These are phyloP conservation scores for Macropis europaea DNA, from an alignment of 2,888 invertebrate species.

Conservation along the genomic window DNA sequence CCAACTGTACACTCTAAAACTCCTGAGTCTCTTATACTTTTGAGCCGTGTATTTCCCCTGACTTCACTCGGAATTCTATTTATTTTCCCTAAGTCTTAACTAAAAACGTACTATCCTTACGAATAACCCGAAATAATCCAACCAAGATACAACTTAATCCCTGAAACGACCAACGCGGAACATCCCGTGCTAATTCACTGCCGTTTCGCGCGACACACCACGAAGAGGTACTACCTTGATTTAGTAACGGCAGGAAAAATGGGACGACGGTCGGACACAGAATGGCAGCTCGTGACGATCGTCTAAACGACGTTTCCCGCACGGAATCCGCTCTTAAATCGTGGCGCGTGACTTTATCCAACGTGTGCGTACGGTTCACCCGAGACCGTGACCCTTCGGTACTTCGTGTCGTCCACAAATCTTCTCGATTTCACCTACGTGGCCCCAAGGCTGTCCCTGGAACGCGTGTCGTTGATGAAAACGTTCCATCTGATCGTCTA, in stretches of 20 bases:
- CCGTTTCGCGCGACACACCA: background rate
- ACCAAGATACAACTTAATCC: background rate
- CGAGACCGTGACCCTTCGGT: slow-evolving; percentile 8
- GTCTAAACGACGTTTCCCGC: slow-evolving; percentile 36
- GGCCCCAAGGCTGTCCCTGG: slow-evolving; percentile 20
- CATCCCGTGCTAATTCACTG: background rate
- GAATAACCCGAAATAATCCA: background rate
- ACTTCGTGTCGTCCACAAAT: slow-evolving; percentile 47
- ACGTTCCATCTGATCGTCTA: slow-evolving; percentile 42
- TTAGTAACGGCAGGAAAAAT: slow-evolving; percentile 7
- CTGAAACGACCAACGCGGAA: too few species aligned
- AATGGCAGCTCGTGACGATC: slow-evolving; percentile 30
- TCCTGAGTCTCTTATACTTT: too few species aligned
- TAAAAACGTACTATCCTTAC: too few species aligned
- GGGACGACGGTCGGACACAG: background rate
- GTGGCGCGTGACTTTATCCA: slow-evolving; percentile 52
- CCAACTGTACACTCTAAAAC: too few species aligned
- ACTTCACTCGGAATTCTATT: too few species aligned
- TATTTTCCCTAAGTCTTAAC: background rate
- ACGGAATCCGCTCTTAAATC: slow-evolving; percentile 56
- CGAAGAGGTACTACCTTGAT: background rate
- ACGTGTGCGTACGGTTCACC: slow-evolving; percentile 33
- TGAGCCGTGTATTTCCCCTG: too few species aligned
- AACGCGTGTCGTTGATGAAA: slow-evolving; percentile 41
- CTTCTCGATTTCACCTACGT: slow-evolving; percentile 54